These are phyloP conservation scores for Regulus satrapa DNA, from an alignment of 2,113 vertebrate genomes.

Conservation along the genomic window DNA sequence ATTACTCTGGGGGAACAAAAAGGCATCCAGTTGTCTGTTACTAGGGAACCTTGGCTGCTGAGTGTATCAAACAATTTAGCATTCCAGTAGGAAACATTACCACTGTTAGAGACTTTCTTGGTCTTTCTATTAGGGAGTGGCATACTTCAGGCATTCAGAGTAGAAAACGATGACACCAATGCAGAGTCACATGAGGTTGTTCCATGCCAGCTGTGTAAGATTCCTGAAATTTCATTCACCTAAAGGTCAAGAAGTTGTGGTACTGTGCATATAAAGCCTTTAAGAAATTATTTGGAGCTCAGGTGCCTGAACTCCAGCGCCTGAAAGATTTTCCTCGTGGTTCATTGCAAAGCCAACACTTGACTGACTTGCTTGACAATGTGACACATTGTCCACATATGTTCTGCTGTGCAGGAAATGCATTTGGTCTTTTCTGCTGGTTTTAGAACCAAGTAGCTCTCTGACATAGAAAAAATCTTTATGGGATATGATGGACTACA, in stretches of 20 bases:
- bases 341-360: conserved; percentile 7
- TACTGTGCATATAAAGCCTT: not conserved
- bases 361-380: not conserved
- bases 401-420: not conserved
- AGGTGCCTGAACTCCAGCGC: not conserved
- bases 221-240: conserved; percentile 47
- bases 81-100: conserved; percentile 43
- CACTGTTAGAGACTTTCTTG: not conserved
- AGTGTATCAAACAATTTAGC: not conserved
- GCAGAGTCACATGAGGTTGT: conserved; percentile 24
- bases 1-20: not conserved
- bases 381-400: not conserved
- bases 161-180: no score
- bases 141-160: conserved; percentile 20
- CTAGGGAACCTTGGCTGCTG: not conserved
- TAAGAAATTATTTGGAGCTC: conserved; percentile 1
- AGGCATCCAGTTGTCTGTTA: not conserved
- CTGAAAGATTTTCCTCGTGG: not conserved
- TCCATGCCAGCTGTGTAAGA: not conserved
- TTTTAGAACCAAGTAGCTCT: not conserved
- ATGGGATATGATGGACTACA: not conserved
- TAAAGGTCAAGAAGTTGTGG: conserved; percentile 33
- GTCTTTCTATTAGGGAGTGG: conserved; percentile 8
- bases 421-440: not conserved
- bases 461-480: not conserved